Evolutionary conservation across 2,888 invertebrate species (phyloP).

Genomic region (Mesorhabditis belari): DNA sequence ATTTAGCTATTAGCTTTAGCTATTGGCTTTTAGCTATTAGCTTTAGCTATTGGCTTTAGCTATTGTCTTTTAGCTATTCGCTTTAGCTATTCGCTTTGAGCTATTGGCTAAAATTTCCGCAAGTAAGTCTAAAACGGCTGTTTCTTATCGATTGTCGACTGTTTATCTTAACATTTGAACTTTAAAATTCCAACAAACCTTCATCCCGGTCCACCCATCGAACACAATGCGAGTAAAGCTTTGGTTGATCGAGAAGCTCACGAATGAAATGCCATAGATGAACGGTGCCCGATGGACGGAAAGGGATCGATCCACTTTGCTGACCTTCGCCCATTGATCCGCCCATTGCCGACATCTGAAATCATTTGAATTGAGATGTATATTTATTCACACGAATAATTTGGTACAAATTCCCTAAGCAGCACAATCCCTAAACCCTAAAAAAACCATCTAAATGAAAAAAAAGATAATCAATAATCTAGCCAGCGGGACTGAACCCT

Average conservation of each 20-base stretch:
- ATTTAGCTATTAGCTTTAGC: not conserved
- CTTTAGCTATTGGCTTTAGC: not conserved
- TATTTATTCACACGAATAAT: too few species aligned
- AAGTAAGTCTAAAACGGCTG: not conserved
- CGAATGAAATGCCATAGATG: constrained; percentile 98
- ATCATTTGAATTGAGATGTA: too few species aligned
- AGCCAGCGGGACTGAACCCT: too few species aligned
- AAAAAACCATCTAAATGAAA: too few species aligned
- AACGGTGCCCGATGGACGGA: constrained; percentile 60
- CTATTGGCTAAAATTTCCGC: not conserved
- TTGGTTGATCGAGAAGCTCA: constrained; percentile 81
- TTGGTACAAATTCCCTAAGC: too few species aligned
- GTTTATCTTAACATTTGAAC: too few species aligned
- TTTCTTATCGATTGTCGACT: not conserved
- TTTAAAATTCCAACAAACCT: constrained; percentile 60
- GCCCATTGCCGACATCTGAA: too few species aligned
- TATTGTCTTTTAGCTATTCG: not conserved
- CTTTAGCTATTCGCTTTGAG: not conserved
- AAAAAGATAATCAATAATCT: too few species aligned
- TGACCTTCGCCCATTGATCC: too few species aligned
- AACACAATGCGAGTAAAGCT: constrained; percentile 83
- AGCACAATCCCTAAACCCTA: too few species aligned
- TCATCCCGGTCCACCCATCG: constrained; percentile 89
- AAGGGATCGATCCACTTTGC: too few species aligned
- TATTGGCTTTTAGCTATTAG: not conserved